A percentile compares a stretch with the other conserved stretches of the same genome.
Conservation (phyloP, 2,113 vertebrate genomes). For the Pavo muticus region DNA sequence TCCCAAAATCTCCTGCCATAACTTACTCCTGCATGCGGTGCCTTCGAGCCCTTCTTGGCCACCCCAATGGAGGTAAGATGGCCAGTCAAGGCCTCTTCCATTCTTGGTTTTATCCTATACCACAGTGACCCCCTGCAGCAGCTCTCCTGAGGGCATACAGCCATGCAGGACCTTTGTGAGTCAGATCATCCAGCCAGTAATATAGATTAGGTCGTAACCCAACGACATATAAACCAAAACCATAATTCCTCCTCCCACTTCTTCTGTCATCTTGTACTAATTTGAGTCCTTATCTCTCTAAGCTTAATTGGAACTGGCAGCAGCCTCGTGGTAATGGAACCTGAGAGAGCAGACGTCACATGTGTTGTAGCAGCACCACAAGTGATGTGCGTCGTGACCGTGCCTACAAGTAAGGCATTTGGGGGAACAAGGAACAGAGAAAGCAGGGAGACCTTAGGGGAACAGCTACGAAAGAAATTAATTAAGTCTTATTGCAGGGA, state of each 20-base stretch:
- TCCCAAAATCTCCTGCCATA: background rate
- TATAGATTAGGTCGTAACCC: background rate
- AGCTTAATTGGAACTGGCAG: slow-evolving; percentile 18
- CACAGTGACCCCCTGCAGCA: background rate
- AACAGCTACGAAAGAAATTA: background rate
- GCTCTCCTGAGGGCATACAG: background rate
- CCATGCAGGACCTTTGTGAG: background rate
- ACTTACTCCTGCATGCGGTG: background rate
- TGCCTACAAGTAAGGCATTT: fast-evolving
- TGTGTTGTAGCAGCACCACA: fast-evolving
- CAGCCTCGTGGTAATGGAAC: background rate
- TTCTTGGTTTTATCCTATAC: background rate
- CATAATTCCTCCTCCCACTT: background rate
- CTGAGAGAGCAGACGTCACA: background rate
- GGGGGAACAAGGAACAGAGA: background rate
- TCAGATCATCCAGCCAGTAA: background rate
- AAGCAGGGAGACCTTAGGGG: background rate
- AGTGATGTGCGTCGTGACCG: fast-evolving
- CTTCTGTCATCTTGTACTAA: slow-evolving; percentile 22
- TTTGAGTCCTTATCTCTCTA: background rate
- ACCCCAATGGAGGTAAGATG: fast-evolving
- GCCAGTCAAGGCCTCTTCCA: background rate
- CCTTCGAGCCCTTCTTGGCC: background rate
- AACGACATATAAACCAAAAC: background rate
- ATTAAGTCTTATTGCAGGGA: background rate